Evolutionary conservation across 2,888 invertebrate species (phyloP), one percentile per base, ranked within the genome.

Genomic region (Choreutis nemorana): DNA sequence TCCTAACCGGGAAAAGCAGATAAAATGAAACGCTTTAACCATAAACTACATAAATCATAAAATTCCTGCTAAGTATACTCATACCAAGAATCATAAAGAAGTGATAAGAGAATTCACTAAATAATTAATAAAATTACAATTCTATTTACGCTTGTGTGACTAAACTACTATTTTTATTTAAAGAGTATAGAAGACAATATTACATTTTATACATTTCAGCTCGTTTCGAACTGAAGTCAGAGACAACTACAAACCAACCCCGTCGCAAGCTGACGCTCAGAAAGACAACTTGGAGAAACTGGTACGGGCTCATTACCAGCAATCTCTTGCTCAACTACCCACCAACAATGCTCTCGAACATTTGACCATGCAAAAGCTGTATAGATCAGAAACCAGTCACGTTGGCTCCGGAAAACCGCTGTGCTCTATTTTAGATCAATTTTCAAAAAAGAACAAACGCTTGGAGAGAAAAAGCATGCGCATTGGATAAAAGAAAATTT

Each of bases 141-240:
- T n/a, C n/a, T n/a, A n/a, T n/a, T n/a, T n/a, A n/a, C n/a, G n/a
- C n/a, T n/a, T n/a, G n/a, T n/a, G n/a, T n/a, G n/a, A n/a, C n/a
- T n/a, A n/a, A n/a, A n/a, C n/a, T n/a, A n/a, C n/a, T n/a, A n/a
- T n/a, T n/a, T n/a, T n/a, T n/a, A n/a, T n/a, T n/a, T n/a, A n/a
- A n/a, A n/a, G n/a, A n/a, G n/a, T n/a, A n/a, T n/a, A n/a, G n/a
- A n/a, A n/a, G n/a, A n/a, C n/a, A n/a, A n/a, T n/a, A n/a, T n/a
- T n/a, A n/a, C n/a, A n/a, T n/a, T n/a, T n/a, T n/a, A n/a, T n/a
- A n/a, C n/a, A n/a, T n/a, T n/a, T n/a, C 48, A 78, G 77, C 31
- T 46, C 65, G 1, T 73, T 77, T 34, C 47, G 62, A 9, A 77
- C 75, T 5, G 78, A 77, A 56, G 38, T 42, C 6, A 55, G 58